Conservation (phyloP, 2,888 invertebrate species). For the Scotopteryx bipunctaria region DNA sequence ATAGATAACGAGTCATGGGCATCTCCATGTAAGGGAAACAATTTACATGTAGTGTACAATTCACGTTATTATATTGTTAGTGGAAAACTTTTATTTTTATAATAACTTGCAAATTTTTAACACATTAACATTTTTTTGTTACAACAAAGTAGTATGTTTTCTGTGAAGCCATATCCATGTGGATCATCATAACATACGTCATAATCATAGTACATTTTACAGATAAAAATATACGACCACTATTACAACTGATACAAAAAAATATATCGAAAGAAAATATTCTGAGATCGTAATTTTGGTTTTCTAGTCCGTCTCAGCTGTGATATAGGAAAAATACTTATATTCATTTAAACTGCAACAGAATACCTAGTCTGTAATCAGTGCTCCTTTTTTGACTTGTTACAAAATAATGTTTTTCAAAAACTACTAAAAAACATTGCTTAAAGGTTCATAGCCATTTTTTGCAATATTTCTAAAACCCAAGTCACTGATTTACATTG, state of each 20-base stretch:
- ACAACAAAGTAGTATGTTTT: too few relatives aligned
- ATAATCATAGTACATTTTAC: neutral
- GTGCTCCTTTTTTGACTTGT: neutral
- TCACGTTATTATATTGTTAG: neutral
- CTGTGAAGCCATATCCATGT: too few relatives aligned
- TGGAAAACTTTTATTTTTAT: too few relatives aligned
- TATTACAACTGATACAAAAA: slow-evolving; percentile 4
- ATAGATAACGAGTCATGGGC: slow-evolving; percentile 14
- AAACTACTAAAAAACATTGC: neutral
- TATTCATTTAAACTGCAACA: slow-evolving; percentile 20
- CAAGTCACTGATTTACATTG: slow-evolving; percentile 27
- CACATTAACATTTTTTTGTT: too few relatives aligned
- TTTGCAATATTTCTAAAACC: neutral
- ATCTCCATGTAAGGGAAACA: neutral
- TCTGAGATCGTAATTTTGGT: slow-evolving; percentile 36
- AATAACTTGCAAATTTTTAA: too few relatives aligned
- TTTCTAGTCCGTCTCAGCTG: slow-evolving; percentile 20
- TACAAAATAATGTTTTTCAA: neutral
- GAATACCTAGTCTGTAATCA: slow-evolving; percentile 14
- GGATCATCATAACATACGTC: too few relatives aligned
- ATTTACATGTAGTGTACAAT: neutral
- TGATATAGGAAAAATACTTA: slow-evolving; percentile 14
- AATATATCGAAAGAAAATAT: neutral
- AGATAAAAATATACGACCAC: neutral
- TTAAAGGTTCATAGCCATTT: slow-evolving; percentile 11